Conservation (phyloP, 2,113 vertebrate genomes). For the Anarrhichthys ocellatus region DNA sequence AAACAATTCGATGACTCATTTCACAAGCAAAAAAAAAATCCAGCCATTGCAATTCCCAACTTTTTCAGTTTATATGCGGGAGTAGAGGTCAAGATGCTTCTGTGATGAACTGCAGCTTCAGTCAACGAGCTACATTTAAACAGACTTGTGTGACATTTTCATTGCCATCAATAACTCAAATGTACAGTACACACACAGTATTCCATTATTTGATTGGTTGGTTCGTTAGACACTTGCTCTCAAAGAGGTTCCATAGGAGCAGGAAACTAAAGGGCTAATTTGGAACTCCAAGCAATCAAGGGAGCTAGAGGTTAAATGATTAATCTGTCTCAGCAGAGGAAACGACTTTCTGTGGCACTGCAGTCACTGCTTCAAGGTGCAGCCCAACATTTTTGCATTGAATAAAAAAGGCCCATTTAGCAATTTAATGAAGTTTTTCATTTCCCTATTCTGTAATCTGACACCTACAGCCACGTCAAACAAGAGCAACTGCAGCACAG, state of each 20-base stretch:
- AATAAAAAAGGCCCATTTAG: slow-evolving; percentile 16
- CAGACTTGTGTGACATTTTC: too few relatives aligned
- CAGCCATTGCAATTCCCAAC: neutral
- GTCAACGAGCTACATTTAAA: neutral
- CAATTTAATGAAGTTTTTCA: slow-evolving; percentile 10
- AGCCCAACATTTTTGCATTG: neutral
- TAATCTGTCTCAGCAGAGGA: slow-evolving; percentile 21
- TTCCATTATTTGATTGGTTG: neutral
- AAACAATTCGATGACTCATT: neutral
- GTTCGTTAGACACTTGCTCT: neutral
- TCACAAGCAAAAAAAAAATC: too few relatives aligned
- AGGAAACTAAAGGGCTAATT: slow-evolving; percentile 24
- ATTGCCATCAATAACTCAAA: neutral
- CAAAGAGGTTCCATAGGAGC: neutral
- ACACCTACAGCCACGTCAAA: slow-evolving; percentile 24
- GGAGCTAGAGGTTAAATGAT: slow-evolving; percentile 40
- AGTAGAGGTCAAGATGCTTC: neutral
- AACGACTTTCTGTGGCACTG: slow-evolving; percentile 10
- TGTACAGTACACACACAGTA: neutral
- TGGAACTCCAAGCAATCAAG: slow-evolving; percentile 27
- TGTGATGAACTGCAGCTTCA: neutral
- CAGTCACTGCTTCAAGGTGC: slow-evolving; percentile 13
- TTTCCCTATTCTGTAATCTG: slow-evolving; percentile 34
- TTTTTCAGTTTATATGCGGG: neutral
- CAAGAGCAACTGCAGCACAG: slow-evolving; percentile 22